Percentiles rank a stretch among this genome's conserved stretches.
Conservation (phyloP, 2,113 vertebrate species). For the Muntiacus reevesi region DNA sequence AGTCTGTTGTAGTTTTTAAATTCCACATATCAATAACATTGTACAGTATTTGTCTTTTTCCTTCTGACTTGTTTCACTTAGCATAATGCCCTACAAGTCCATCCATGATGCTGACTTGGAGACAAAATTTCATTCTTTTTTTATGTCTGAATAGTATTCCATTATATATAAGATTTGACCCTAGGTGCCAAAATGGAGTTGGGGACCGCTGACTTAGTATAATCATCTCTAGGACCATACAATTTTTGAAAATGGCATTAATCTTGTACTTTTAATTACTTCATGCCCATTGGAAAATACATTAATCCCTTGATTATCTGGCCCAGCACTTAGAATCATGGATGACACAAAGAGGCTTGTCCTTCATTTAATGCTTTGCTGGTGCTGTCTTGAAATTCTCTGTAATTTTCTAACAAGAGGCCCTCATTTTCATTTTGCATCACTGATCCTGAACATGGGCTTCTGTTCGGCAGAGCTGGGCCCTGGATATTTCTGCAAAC, state of each 20-base stretch:
- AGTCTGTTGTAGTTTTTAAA: background rate
- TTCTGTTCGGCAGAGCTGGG: background rate
- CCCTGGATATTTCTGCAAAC: background rate
- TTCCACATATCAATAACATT: background rate
- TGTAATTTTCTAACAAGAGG: background rate
- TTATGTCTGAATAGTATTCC: background rate
- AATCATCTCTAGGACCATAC: background rate
- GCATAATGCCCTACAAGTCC: background rate
- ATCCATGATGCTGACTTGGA: too few relatives aligned
- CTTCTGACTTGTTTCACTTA: background rate
- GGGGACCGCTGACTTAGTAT: background rate
- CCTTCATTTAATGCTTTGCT: background rate
- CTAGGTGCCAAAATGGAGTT: background rate
- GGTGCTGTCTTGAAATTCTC: background rate
- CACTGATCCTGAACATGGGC: background rate
- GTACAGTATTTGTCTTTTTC: background rate
- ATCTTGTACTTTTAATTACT: background rate
- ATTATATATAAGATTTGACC: background rate
- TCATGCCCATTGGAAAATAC: background rate
- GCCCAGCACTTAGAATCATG: background rate
- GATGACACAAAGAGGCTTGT: background rate
- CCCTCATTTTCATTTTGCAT: background rate
- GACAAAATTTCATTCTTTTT: background rate
- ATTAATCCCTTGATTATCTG: background rate
- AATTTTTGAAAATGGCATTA: background rate